Evolutionary conservation across 2,113 vertebrate genomes (phyloP).

Genomic region (Aythya baeri): DNA sequence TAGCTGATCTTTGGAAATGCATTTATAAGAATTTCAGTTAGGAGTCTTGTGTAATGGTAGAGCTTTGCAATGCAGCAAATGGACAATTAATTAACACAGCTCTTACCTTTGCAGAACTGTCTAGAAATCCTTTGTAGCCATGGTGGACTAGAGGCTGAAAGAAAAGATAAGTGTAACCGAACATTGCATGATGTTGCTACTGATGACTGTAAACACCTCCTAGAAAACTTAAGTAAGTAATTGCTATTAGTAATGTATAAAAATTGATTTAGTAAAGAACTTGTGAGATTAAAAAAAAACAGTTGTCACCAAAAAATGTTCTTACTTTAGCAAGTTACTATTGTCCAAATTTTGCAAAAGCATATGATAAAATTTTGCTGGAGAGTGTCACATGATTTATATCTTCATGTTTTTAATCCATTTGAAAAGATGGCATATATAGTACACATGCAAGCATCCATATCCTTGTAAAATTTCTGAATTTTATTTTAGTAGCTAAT

Average conservation of each 20-base stretch:
- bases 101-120: slow-evolving; percentile 86
- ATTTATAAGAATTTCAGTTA: not conserved
- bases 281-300: not conserved
- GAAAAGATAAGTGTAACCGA: slow-evolving; percentile 88
- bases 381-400: not conserved
- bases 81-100: slow-evolving; percentile 44
- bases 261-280: not conserved
- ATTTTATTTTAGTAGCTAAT: not conserved
- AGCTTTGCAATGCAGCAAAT: not conserved
- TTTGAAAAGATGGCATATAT: not conserved
- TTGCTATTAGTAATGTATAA: not conserved
- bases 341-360: not conserved
- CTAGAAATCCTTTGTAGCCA: slow-evolving; percentile 93
- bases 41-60: not conserved
- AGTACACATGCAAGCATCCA: not conserved
- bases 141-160: slow-evolving; percentile 89
- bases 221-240: slow-evolving; percentile 94
- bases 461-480: not conserved
- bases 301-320: not conserved
- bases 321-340: not conserved
- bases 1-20: slow-evolving; percentile 2
- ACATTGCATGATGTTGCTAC: slow-evolving; percentile 95
- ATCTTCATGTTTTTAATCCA: not conserved
- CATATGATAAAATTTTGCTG: not conserved
- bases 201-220: slow-evolving; percentile 95